A percentile compares a stretch with the other conserved stretches of the same genome.
phyloP scores from a whole-genome alignment of 64 coral and sea anemone genomes.

The Pocillopora verrucosa region DNA sequence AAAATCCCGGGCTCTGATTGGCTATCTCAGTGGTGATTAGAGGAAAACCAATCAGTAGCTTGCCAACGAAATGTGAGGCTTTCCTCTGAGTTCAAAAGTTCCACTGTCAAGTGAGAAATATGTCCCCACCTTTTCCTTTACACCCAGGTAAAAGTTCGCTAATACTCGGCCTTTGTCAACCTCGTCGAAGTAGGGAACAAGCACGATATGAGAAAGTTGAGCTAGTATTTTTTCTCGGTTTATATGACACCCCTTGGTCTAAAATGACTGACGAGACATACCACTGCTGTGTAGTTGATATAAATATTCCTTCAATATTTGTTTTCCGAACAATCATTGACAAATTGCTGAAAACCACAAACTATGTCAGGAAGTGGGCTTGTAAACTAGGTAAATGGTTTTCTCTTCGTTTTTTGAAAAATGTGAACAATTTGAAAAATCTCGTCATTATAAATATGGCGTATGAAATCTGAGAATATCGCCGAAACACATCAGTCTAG shows the following conservation, averaged over 20 bases:
- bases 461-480: background rate
- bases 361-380: background rate
- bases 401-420: background rate
- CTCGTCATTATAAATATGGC: background rate
- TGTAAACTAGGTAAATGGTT: background rate
- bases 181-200: background rate
- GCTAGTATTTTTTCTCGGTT: background rate
- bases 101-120: slow-evolving; percentile 10
- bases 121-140: slow-evolving; percentile 72
- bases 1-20: slow-evolving; percentile 34
- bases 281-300: too few relatives aligned
- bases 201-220: background rate
- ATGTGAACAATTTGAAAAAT: background rate
- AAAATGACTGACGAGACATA: background rate
- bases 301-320: too few relatives aligned
- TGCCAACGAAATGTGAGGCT: slow-evolving; percentile 59
- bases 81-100: slow-evolving; percentile 69
- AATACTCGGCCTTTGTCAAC: background rate
- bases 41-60: slow-evolving; percentile 50
- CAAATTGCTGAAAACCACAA: background rate
- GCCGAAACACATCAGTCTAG: background rate
- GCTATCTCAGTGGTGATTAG: background rate
- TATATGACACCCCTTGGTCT: background rate
- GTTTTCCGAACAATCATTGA: background rate
- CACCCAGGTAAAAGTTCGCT: slow-evolving; percentile 20